Conservation (phyloP, 2,888 invertebrate genomes). For the Gymnosoma rotundatum region DNA sequence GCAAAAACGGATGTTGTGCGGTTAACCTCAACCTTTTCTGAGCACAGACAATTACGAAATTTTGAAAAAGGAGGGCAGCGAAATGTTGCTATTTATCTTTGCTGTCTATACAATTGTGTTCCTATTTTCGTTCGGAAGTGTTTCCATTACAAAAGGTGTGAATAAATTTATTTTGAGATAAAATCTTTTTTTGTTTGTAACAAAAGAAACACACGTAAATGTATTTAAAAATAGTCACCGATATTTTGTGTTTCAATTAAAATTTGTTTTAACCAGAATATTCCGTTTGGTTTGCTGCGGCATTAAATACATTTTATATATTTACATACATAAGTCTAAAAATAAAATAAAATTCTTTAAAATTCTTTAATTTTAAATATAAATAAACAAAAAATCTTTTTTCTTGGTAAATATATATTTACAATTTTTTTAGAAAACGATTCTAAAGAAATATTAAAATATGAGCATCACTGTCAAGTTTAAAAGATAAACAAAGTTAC, state of each 20-base stretch:
- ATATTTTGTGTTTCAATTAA: not conserved
- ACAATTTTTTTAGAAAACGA: not conserved
- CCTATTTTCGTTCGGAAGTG: not conserved
- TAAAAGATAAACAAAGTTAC: constrained; percentile 4
- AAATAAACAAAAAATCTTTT: not conserved
- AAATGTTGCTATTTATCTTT: constrained; percentile 8
- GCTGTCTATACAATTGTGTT: not conserved
- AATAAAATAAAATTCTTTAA: no score
- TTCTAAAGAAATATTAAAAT: constrained; percentile 11
- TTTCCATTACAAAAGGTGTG: constrained; percentile 54
- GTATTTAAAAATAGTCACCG: not conserved
- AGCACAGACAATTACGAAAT: constrained; percentile 37
- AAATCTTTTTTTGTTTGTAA: constrained; percentile 2
- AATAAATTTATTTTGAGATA: constrained; percentile 46
- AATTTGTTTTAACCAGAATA: no score
- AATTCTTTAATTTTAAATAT: not conserved
- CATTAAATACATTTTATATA: no score
- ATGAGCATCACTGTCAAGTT: not conserved
- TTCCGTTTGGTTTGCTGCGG: no score
- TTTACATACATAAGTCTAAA: no score
- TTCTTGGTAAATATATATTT: not conserved
- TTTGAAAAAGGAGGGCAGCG: not conserved
- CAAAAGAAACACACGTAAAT: constrained; percentile 2
- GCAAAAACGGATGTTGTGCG: constrained; percentile 77
- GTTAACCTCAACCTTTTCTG: constrained; percentile 79